These are phyloP conservation scores for Nothobranchius kuhntae DNA, from an alignment of 2,113 vertebrate species.

Conservation along the genomic window DNA sequence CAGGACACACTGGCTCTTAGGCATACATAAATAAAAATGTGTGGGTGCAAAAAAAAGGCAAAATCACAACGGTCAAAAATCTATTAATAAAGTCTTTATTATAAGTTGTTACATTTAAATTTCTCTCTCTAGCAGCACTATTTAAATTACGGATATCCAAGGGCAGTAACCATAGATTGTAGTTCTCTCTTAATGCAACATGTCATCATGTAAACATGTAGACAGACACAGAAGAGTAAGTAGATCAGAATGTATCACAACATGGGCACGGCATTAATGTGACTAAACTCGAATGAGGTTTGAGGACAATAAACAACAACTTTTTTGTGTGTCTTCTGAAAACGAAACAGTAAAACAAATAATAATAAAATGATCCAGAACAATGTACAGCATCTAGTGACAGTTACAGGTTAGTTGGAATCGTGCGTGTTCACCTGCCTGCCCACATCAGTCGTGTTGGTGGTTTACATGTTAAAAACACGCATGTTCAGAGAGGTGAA, in stretches of 20 bases:
- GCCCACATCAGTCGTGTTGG: conserved; percentile 7
- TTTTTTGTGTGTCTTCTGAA: conserved; percentile 37
- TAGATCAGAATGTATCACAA: conserved; percentile 53
- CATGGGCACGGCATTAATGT: conserved; percentile 45
- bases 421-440: conserved; percentile 23
- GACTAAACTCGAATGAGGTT: conserved; percentile 28
- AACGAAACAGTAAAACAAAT: conserved; percentile 45
- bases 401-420: conserved; percentile 44
- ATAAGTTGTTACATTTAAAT: conserved; percentile 78
- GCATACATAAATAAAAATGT: background rate
- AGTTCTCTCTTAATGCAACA: conserved; percentile 65
- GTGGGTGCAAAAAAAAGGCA: conserved; percentile 44
- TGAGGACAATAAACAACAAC: conserved; percentile 48
- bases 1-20: too few species aligned
- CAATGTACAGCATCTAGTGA: conserved; percentile 37
- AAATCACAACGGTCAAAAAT: conserved; percentile 68
- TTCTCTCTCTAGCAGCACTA: conserved; percentile 80
- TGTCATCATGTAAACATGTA: conserved; percentile 71
- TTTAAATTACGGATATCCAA: conserved; percentile 77
- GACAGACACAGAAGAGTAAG: conserved; percentile 54
- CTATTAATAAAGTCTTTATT: conserved; percentile 78
- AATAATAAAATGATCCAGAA: conserved; percentile 27
- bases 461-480: conserved; percentile 18
- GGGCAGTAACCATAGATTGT: conserved; percentile 70
- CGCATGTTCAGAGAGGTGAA: conserved; percentile 26